Conservation (phyloP, 2,797 vertebrate species). For the Hippoglossus hippoglossus region DNA sequence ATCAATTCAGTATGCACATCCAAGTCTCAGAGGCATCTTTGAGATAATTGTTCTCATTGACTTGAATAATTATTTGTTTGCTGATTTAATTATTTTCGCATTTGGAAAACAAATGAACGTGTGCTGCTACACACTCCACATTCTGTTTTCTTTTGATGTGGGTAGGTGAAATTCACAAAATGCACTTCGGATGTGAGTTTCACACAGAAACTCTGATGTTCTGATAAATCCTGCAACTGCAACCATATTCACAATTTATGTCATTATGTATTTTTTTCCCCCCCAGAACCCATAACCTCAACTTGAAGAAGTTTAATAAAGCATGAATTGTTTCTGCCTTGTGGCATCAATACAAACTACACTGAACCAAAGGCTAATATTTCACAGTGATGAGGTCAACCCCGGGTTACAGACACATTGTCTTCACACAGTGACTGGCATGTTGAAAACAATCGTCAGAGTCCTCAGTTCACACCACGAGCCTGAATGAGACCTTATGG, state of each 20-base stretch:
- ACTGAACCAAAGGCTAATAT: slow-evolving; percentile 79
- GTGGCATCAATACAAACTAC: slow-evolving; percentile 71
- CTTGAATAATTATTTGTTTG: slow-evolving; percentile 91
- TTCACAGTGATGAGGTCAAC: slow-evolving; percentile 71
- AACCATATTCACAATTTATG: slow-evolving; percentile 46
- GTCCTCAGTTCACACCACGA: slow-evolving; percentile 55
- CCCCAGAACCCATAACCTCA: slow-evolving; percentile 46
- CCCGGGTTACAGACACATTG: slow-evolving; percentile 67
- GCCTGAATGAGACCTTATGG: slow-evolving; percentile 65
- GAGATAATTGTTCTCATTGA: slow-evolving; percentile 90
- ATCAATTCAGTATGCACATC: slow-evolving; percentile 85
- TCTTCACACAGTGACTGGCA: slow-evolving; percentile 67
- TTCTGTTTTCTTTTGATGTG: slow-evolving; percentile 28
- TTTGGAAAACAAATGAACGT: slow-evolving; percentile 84
- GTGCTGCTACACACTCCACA: slow-evolving; percentile 40
- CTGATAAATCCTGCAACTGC: slow-evolving; percentile 14
- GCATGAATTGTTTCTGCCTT: slow-evolving; percentile 73
- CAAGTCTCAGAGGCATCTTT: slow-evolving; percentile 87
- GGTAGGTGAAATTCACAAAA: slow-evolving; percentile 30
- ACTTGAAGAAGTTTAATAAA: slow-evolving; percentile 70
- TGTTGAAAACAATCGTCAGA: slow-evolving; percentile 71
- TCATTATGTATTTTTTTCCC: slow-evolving; percentile 47
- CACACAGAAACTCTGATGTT: slow-evolving; percentile 9
- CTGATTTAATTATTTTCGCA: slow-evolving; percentile 88
- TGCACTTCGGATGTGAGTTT: neutral